These are phyloP conservation scores for Centruroides sculpturatus DNA, from an alignment of 1,140 invertebrate genomes.

Conservation along the genomic window DNA sequence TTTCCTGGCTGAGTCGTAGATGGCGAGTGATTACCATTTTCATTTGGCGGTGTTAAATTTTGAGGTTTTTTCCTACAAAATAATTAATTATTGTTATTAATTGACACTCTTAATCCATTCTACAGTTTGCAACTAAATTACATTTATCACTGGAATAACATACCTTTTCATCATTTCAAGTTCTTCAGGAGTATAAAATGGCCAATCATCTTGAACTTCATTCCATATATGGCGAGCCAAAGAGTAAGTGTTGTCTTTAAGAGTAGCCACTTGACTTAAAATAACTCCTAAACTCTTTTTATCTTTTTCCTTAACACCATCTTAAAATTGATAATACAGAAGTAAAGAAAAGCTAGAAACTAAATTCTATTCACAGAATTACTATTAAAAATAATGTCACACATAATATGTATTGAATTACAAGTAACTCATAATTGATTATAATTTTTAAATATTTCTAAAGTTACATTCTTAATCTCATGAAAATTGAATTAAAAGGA, in stretches of 20 bases:
- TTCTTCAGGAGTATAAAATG: constrained; percentile 79
- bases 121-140: too few relatives aligned
- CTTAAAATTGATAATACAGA: constrained; percentile 34
- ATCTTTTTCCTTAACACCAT: constrained; percentile 73
- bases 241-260: constrained; percentile 77
- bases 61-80: constrained; percentile 59
- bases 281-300: constrained; percentile 52
- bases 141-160: neutral
- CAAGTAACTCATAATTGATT: too few relatives aligned
- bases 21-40: constrained; percentile 1
- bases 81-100: neutral
- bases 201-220: constrained; percentile 79
- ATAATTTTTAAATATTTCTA: too few relatives aligned
- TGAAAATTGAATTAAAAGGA: too few relatives aligned
- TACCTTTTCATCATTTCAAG: constrained; percentile 62
- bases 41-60: constrained; percentile 61
- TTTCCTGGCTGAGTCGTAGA: neutral
- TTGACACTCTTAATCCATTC: too few relatives aligned
- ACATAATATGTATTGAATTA: too few relatives aligned
- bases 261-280: constrained; percentile 56
- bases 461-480: too few relatives aligned
- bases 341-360: too few relatives aligned
- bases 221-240: constrained; percentile 72
- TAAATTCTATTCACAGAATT: too few relatives aligned
- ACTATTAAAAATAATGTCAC: too few relatives aligned